A percentile compares a stretch with the other conserved stretches of the same genome.
Evolutionary conservation across 1,140 invertebrate species (phyloP).

Genomic region (Euschistus heros): DNA sequence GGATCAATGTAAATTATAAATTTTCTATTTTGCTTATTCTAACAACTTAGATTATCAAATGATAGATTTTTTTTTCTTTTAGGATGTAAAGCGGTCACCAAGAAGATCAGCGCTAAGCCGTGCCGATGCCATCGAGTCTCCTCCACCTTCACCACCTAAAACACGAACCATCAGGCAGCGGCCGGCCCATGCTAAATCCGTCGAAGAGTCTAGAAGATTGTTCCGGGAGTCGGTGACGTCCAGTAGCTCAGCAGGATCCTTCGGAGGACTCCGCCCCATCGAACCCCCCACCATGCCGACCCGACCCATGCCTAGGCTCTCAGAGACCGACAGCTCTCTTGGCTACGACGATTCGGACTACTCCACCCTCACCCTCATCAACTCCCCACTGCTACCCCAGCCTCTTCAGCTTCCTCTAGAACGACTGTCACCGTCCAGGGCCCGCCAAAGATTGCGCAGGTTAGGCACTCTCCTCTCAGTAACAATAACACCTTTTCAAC

Average conservation of each 20-base stretch:
- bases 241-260: constrained; percentile 44
- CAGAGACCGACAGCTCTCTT: constrained; percentile 46
- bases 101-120: constrained; percentile 20
- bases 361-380: constrained; percentile 28
- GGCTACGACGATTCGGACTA: constrained; percentile 41
- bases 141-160: constrained; percentile 36
- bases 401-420: constrained; percentile 14
- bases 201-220: neutral
- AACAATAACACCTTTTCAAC: too few species aligned
- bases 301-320: constrained; percentile 40
- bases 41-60: too few species aligned
- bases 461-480: constrained; percentile 16
- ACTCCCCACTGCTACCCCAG: constrained; percentile 22
- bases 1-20: too few species aligned
- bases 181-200: constrained; percentile 2
- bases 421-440: constrained; percentile 26
- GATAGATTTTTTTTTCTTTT: neutral
- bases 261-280: constrained; percentile 43
- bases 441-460: constrained; percentile 23
- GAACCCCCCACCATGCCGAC: constrained; percentile 35
- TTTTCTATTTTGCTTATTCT: too few species aligned
- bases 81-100: neutral
- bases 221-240: constrained; percentile 39
- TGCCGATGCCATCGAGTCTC: constrained; percentile 37
- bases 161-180: constrained; percentile 5